Evolutionary conservation across 2,797 vertebrate species (phyloP).

Genomic region (Pterois miles): DNA sequence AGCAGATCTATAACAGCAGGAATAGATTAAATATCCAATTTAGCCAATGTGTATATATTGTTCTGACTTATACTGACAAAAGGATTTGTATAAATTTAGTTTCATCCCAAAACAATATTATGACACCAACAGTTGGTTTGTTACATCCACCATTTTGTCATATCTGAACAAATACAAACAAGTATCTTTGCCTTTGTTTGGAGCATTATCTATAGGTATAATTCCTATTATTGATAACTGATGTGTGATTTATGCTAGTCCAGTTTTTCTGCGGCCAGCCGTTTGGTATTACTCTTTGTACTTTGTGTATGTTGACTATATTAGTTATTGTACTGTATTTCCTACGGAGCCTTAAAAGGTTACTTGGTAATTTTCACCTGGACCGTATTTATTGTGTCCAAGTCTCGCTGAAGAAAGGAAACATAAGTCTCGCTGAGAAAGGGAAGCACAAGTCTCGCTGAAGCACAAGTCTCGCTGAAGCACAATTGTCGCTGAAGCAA

Average conservation of each 20-base stretch:
- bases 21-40: neutral
- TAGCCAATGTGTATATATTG: neutral
- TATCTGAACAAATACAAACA: neutral
- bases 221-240: neutral
- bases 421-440: no score
- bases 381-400: neutral
- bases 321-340: neutral
- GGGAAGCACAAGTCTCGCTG: neutral
- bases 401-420: no score
- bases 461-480: neutral
- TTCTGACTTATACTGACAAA: no score
- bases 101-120: neutral
- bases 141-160: neutral
- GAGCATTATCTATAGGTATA: neutral
- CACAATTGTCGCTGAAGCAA: neutral
- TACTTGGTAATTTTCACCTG: neutral
- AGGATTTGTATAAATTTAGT: neutral
- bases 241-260: neutral
- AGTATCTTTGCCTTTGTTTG: neutral
- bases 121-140: neutral
- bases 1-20: neutral
- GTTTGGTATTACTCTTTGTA: neutral
- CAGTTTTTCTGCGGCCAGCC: neutral
- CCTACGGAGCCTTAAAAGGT: neutral
- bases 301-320: neutral